Evolutionary conservation across 2,113 vertebrate genomes (phyloP).

Genomic region (Plotosus lineatus): DNA sequence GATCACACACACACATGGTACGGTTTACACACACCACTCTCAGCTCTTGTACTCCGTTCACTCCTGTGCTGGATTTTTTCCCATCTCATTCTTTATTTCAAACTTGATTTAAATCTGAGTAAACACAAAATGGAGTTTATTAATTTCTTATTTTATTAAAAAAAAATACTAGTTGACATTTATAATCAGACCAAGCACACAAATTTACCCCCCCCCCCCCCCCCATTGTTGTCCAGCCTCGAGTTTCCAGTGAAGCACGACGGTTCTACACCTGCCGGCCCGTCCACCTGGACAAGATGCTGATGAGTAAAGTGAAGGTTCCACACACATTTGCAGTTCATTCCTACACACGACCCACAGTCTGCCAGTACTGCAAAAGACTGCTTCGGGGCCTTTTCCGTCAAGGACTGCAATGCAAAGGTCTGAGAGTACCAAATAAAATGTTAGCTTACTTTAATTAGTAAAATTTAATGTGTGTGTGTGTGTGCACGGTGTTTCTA

Average conservation of each 20-base stretch:
- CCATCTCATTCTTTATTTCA: too few species aligned
- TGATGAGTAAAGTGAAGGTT: constrained; percentile 88
- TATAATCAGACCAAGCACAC: too few species aligned
- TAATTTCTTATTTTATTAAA: too few species aligned
- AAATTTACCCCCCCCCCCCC: too few species aligned
- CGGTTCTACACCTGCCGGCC: constrained; percentile 85
- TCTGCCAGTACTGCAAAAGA: constrained; percentile 90
- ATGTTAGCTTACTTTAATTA: not conserved
- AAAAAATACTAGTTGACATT: too few species aligned
- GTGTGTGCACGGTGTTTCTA: too few species aligned
- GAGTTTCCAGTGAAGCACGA: constrained; percentile 78
- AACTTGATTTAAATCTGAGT: too few species aligned
- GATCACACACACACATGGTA: constrained; percentile 74
- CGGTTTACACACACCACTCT: not conserved
- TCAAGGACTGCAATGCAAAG: constrained; percentile 90
- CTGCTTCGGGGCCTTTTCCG: constrained; percentile 86
- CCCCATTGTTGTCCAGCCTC: constrained; percentile 37
- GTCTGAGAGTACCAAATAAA: constrained; percentile 58
- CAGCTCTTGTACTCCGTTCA: too few species aligned
- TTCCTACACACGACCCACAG: constrained; percentile 86
- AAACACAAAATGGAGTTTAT: too few species aligned
- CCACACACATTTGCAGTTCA: constrained; percentile 88
- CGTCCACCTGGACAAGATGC: constrained; percentile 85
- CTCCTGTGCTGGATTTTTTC: too few species aligned
- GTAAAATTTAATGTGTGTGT: not conserved